Evolutionary conservation across 2,888 invertebrate genomes (phyloP), one percentile per base, ranked within the genome.

Genomic region (Strigamia transsilvanica): DNA sequence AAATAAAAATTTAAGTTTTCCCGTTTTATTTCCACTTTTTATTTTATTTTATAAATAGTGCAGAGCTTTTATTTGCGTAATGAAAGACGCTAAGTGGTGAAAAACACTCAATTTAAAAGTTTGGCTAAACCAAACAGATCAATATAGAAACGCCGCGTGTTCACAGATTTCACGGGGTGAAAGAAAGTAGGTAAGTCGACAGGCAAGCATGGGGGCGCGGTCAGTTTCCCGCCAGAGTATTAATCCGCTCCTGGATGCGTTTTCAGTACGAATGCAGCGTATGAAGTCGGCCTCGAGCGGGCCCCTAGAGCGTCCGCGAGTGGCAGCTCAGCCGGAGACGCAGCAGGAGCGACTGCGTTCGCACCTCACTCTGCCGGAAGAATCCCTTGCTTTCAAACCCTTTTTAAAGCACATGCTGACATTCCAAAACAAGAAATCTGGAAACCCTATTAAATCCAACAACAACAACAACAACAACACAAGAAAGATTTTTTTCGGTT

Each of bases 161-260:
- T 51, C 51, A 51, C 51, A 6, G 51, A 51, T 51, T 51, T 51
- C 51, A 51, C 51, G 51, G 51, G 51, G 51, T 51, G 51, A 51
- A 51, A 51, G 51, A 51, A 51, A 34, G 51, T n/a, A 51, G 51
- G 51, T 51, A 51, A 51, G 51, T 51, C 51, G 51, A 51, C 51
- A 51, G 51, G 51, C 51, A n/a, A n/a, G 51, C 51, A 51, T 13
- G 13, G 51, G 51, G 51, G 51, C n/a, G 51, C 51, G 51, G 51
- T 51, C 51, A 51, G 51, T 51, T 51, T 51, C 51, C 51, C 51
- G 51, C 51, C 51, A n/a, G 51, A n/a, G 51, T n/a, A 51, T 51
- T 51, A 51, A 51, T 51, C 51, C 51, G 51, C 51, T 51, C 51
- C 51, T 51, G 51, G 51, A 51, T 51, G 51, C 51, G 51, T 51